These are phyloP conservation scores for Phlogophora meticulosa DNA, from an alignment of 2,888 invertebrate genomes.

Conservation along the genomic window DNA sequence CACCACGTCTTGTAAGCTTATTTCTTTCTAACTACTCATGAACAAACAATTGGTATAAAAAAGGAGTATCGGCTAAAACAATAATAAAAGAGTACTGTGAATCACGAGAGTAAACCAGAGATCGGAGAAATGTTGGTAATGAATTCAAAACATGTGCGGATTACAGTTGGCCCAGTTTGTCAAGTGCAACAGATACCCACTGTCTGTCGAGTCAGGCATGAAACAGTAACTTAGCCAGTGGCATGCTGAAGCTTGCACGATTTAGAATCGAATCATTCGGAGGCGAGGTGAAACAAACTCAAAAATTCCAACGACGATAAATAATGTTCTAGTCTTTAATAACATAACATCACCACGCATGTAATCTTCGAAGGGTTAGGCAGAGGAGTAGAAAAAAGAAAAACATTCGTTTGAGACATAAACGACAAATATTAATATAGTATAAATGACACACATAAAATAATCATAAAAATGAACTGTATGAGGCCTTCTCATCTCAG, in stretches of 20 bases:
- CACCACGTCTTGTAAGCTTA: no score
- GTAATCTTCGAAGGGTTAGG: no score
- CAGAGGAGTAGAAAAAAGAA: no score
- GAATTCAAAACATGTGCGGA: slow-evolving; percentile 42
- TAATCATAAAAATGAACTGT: no score
- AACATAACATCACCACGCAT: neutral
- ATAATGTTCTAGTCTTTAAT: neutral
- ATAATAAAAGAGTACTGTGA: neutral
- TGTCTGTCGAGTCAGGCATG: slow-evolving; percentile 24
- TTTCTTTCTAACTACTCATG: neutral
- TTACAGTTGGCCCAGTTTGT: slow-evolving; percentile 20
- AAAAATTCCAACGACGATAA: neutral
- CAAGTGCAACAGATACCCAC: slow-evolving; percentile 19
- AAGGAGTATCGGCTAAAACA: neutral
- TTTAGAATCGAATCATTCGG: neutral
- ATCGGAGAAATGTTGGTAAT: slow-evolving; percentile 24
- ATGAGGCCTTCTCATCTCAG: no score
- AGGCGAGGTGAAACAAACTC: neutral
- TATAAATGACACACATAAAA: no score
- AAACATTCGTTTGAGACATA: no score
- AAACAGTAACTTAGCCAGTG: slow-evolving; percentile 8
- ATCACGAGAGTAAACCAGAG: slow-evolving; percentile 2
- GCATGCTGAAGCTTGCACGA: neutral
- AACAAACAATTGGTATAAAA: neutral
- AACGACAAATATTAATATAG: no score